Base-by-base conservation (phyloP, 2,888 invertebrate genomes). In the Trilocha varians region DNA sequence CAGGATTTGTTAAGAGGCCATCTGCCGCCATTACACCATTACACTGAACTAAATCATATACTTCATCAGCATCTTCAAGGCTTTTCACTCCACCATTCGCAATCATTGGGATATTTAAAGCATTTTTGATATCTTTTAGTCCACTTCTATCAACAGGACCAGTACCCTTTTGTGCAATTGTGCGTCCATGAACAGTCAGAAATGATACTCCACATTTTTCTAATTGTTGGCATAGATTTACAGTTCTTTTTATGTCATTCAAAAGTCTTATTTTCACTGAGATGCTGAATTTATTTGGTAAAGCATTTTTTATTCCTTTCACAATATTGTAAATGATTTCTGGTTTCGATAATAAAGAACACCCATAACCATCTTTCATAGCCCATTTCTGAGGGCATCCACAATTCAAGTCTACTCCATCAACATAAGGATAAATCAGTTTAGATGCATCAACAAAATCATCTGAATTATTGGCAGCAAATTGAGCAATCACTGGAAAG, bases 311-410 rank as follows among this genome's bases (percentile, higher is more conserved):
- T 13, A 96, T 90, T 57, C 91, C 91, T 56, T 84, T 87, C 0
- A 98, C 89, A 62, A 98, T 88, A 57, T 96, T 95, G 51, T 90
- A 89, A 4, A 99, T 89, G 8, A 91, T 59, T 62, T 98, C 93
- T 5, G 98, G 98, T 53, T 93, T 91, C 8, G 89, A 89, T 14
- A 98, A 75, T 50, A 98, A 76, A 45, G 92, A 90, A 61, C 94
- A 94, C 0, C 98, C 98, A 66, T 95, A 93, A 3, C 96, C 96
- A 65, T 95, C 94, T 52, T 93, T 90, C 76, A 95, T 92, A 0
- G 98, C 98, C 98, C 98, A 98, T 52, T 91, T 87, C 76, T 99
- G 99, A 1, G 99, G 99, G 59, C 99, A 99, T 0, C 99, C 99
- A 85, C 99, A 99, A 70, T 99, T 99, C 32, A 99, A 82, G 80